Base-by-base conservation (phyloP, 2,797 vertebrate genomes). In the Benthosema pterotum region DNA sequence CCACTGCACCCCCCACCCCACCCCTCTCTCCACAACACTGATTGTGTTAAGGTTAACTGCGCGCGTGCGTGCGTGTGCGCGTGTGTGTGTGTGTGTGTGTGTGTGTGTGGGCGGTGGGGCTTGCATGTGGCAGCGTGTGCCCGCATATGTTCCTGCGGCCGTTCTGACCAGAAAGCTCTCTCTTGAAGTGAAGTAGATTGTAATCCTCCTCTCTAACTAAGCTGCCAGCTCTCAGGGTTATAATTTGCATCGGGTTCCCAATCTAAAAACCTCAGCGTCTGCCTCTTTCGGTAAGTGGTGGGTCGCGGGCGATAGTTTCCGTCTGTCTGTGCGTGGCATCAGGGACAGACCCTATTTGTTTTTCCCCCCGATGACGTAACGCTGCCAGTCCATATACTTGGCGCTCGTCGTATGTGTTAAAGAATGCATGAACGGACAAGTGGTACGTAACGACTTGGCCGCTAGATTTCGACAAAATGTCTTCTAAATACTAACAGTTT, bases 161-260 rank as follows among this genome's bases (percentile, higher is more conserved):
- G 71, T 79, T 81, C 74, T 71, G 68, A 68, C 63, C 74, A 72
- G 70, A 85, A 78, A 82, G 81, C 82, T 78, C 84, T 83, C 82
- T 78, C 84, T 83, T 80, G 79, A 86, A 61, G 25, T 89, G 83
- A 84, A 84, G 85, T 85, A 85, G 87, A 88, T 83, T 82, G 83
- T 89, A 88, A 91, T 92, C 90, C 87, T 87, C 82, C 75, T n/a
- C 84, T 79, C 80, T 86, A 82, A 86, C 88, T 89, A 88, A 90
- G 83, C 86, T 78, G 74, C 79, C 59, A 83, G 86, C 86, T 84
- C 79, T 85, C 69, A 83, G 83, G 79, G n/a, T n/a, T 85, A 84
- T 90, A 84, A 90, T 89, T 88, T 88, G 78, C 82, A 80, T 74
- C 75, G n/a, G n/a, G n/a, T 75, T 81, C 85, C 79, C 82, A 78